Evolutionary conservation across 2,888 invertebrate species (phyloP).

Genomic region (Drosophila vallismaia): DNA sequence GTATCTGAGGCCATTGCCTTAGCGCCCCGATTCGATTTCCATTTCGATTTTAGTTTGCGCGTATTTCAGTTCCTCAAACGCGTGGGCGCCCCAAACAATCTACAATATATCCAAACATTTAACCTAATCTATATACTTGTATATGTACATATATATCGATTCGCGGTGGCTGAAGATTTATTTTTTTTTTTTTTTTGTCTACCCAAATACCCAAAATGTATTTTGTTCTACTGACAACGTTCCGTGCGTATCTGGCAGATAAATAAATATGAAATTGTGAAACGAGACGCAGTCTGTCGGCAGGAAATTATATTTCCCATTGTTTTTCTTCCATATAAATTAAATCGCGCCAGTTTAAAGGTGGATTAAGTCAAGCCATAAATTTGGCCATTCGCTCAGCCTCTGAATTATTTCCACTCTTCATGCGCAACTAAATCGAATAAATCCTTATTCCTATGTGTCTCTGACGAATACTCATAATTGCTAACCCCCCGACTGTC

Average conservation of each 20-base stretch:
- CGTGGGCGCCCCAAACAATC: constrained; percentile 45
- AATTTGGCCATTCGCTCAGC: constrained; percentile 43
- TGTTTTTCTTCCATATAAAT: constrained; percentile 50
- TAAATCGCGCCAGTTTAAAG: constrained; percentile 64
- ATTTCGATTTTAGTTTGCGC: constrained; percentile 31
- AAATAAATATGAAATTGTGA: constrained; percentile 65
- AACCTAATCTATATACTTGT: constrained; percentile 13
- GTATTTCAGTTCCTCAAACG: constrained; percentile 23
- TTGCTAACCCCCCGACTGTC: constrained; percentile 19
- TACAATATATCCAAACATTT: constrained; percentile 44
- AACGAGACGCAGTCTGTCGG: constrained; percentile 39
- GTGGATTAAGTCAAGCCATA: constrained; percentile 77
- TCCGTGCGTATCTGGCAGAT: constrained; percentile 32
- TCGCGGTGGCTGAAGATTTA: constrained; percentile 38
- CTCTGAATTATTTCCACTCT: constrained; percentile 43
- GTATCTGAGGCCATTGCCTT: constrained; percentile 28
- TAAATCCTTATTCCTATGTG: constrained; percentile 18
- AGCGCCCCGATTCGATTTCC: constrained; percentile 18
- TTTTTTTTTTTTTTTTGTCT: constrained; percentile 34
- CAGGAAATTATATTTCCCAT: constrained; percentile 66
- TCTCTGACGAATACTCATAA: constrained; percentile 27
- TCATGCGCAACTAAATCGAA: constrained; percentile 29
- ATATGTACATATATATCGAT: constrained; percentile 23
- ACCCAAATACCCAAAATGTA: constrained; percentile 18
- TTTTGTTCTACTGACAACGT: constrained; percentile 39